A percentile compares a stretch with the other conserved stretches of the same genome.
Conservation (phyloP, 2,888 invertebrate species). For the Mesorhabditis spiculigera region DNA sequence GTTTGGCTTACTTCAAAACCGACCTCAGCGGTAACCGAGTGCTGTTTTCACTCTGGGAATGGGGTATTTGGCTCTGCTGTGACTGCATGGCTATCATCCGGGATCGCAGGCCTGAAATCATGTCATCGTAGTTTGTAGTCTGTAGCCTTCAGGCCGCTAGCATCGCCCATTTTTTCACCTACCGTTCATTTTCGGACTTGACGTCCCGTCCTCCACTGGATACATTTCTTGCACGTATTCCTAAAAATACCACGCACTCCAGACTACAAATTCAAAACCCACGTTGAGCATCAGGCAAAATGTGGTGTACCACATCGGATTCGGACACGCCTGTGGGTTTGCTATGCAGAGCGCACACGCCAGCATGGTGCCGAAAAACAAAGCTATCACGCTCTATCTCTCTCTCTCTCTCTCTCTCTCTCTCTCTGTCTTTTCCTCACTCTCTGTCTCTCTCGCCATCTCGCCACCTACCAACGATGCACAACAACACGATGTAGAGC, state of each 20-base stretch:
- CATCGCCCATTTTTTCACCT: background rate
- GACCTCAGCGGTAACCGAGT: constrained; percentile 14
- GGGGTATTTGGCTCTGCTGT: constrained; percentile 12
- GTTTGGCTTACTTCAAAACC: background rate
- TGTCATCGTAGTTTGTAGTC: no score
- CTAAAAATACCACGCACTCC: constrained; percentile 13
- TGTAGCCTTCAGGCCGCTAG: no score
- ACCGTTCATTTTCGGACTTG: constrained; percentile 50
- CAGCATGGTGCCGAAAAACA: constrained; percentile 52
- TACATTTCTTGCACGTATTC: constrained; percentile 52
- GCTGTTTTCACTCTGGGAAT: constrained; percentile 14
- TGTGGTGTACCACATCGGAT: constrained; percentile 55
- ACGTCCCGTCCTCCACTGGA: constrained; percentile 44
- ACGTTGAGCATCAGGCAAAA: constrained; percentile 54
- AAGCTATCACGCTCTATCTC: no score
- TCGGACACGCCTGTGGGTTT: constrained; percentile 55
- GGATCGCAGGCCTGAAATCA: constrained; percentile 23
- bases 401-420: background rate
- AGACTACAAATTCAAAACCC: constrained; percentile 14
- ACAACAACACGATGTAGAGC: constrained; percentile 55
- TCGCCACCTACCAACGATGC: constrained; percentile 50
- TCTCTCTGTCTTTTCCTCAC: background rate
- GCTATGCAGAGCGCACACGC: constrained; percentile 57
- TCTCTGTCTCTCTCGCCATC: background rate
- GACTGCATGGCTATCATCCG: constrained; percentile 38